Evolutionary conservation across 2,888 invertebrate genomes (phyloP).

Genomic region (Drosophila mulleri): DNA sequence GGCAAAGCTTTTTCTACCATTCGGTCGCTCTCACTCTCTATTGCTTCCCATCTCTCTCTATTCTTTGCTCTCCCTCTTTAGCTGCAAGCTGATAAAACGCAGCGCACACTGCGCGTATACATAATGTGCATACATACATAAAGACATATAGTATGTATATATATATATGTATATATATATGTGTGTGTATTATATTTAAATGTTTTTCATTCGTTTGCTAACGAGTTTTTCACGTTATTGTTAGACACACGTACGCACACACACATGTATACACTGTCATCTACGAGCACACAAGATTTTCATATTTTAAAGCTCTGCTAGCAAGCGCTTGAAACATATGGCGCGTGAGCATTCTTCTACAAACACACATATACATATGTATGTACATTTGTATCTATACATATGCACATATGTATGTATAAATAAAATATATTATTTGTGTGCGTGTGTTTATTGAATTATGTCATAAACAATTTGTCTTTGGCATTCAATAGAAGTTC

Average conservation of each 20-base stretch:
- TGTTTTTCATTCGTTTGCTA: constrained; percentile 65
- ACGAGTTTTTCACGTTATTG: constrained; percentile 74
- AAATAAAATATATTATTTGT: not conserved
- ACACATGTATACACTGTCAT: constrained; percentile 5
- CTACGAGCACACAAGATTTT: constrained; percentile 24
- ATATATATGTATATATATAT: constrained; percentile 20
- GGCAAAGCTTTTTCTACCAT: constrained; percentile 65
- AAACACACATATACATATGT: constrained; percentile 2
- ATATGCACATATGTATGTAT: constrained; percentile 1
- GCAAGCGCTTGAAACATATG: constrained; percentile 58
- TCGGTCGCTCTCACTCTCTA: constrained; percentile 43
- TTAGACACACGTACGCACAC: constrained; percentile 16
- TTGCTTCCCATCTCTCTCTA: constrained; percentile 29
- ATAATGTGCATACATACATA: constrained; percentile 43
- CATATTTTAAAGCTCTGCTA: constrained; percentile 39
- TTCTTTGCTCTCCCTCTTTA: constrained; percentile 14
- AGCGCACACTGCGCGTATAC: constrained; percentile 73
- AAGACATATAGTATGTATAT: not conserved
- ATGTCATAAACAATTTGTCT: constrained; percentile 71
- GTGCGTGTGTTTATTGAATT: constrained; percentile 48
- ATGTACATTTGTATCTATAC: not conserved
- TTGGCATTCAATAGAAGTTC: constrained; percentile 56
- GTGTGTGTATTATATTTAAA: constrained; percentile 62
- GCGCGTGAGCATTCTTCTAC: constrained; percentile 33
- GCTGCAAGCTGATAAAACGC: constrained; percentile 65